A percentile compares a stretch with the other conserved stretches of the same genome.
These are phyloP conservation scores for Catostomus latipinnis DNA, from an alignment of 2,797 vertebrate species.

Conservation along the genomic window DNA sequence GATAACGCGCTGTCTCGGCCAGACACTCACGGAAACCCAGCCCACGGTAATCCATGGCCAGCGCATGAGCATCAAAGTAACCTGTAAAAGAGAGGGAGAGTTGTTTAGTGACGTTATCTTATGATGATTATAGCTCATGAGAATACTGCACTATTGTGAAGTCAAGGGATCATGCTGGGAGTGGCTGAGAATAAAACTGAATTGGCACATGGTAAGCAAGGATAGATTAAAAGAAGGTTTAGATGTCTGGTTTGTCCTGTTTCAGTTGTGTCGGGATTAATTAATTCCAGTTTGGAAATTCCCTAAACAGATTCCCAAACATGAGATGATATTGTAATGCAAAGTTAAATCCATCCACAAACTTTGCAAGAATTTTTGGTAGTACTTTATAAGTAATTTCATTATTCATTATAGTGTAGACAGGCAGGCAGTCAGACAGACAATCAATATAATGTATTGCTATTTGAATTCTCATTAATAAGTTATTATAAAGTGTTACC, in stretches of 20 bases:
- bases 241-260: conserved; percentile 30
- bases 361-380: not conserved
- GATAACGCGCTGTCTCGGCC: conserved; percentile 94
- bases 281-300: conserved; percentile 23
- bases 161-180: conserved; percentile 5
- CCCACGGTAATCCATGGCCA: conserved; percentile 98
- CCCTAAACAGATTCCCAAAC: conserved; percentile 2
- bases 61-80: conserved; percentile 95
- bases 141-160: not conserved
- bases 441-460: too few relatives aligned
- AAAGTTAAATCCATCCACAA: not conserved
- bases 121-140: conserved; percentile 7
- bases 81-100: conserved; percentile 70
- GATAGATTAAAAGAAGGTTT: conserved; percentile 16
- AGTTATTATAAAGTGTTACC: not conserved
- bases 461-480: not conserved
- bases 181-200: conserved; percentile 29
- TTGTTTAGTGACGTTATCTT: conserved; percentile 10
- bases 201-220: conserved; percentile 29
- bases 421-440: too few relatives aligned
- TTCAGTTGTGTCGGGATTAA: not conserved
- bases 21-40: conserved; percentile 97
- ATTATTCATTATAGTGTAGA: not conserved
- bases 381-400: not conserved
- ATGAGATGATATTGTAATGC: conserved; percentile 12